Evolutionary conservation across 2,113 vertebrate species (phyloP), one percentile per base, ranked within the genome.

Genomic region (Monopterus albus): DNA sequence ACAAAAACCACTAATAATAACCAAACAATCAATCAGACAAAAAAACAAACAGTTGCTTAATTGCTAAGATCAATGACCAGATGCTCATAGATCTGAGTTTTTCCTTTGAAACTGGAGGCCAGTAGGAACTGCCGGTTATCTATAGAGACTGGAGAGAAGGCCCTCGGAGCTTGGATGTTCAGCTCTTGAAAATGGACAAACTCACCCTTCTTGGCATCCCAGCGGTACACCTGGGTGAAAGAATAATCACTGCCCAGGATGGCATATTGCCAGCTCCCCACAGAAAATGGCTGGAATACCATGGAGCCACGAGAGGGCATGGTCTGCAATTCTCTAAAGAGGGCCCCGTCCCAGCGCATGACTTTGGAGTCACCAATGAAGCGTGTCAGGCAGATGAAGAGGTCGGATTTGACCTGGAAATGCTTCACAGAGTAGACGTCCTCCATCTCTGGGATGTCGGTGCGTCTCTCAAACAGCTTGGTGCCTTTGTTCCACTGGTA

Each of bases 281-380:
- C 94, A 55, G 94, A 69, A 75, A 99, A 94, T 5, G 98, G 98
- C 70, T 99, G 98, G 86, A 99, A 98, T 75, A 98, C 96, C 98
- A 99, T 99, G 82, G 97, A 98, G 72, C 98, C 98, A 58, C 97
- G 93, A 0, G 98, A 99, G 20, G 97, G 96, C 95, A 99, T 95
- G 83, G 96, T 96, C 93, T 99, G 98, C 85, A 97, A 87, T 89
- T 99, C 97, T 69, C 93, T 89, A 85, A 99, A 98, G 67, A 96
- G 95, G 14, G 96, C 94, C 21, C 96, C 96, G 64, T 96, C 95
- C 98, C 98, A 99, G 79, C 94, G 96, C 96, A 99, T 99, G 82
- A 99, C 96, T 91, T 98, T 98, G 90, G 98, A 99, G 93, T 99
- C 98, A 2, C 98, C 98, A 47, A 99, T 99, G 93, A 99, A 99